These are phyloP conservation scores for Nomada flava DNA, from an alignment of 2,888 invertebrate species.

Conservation along the genomic window DNA sequence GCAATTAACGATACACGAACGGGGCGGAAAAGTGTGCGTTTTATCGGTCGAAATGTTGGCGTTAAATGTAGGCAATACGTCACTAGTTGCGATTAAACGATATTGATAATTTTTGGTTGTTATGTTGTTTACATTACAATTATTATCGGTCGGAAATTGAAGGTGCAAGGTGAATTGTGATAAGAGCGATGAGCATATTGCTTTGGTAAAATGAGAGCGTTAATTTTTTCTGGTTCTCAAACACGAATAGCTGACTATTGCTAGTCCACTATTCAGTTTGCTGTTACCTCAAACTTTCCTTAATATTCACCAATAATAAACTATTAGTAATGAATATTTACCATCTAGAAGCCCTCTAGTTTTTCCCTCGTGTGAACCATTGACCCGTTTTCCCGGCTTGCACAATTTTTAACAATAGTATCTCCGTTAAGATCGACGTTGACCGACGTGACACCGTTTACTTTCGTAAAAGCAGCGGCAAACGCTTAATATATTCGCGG, in stretches of 20 bases:
- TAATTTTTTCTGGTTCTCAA: too few species aligned
- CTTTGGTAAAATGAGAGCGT: too few species aligned
- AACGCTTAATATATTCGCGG: constrained; percentile 34
- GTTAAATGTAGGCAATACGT: background rate
- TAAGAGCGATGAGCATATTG: too few species aligned
- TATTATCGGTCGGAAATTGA: too few species aligned
- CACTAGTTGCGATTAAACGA: background rate
- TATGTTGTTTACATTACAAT: background rate
- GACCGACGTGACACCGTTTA: constrained; percentile 30
- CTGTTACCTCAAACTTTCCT: too few species aligned
- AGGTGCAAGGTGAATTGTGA: too few species aligned
- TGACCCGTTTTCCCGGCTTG: background rate
- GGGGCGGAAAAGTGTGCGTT: background rate
- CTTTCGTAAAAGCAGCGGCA: constrained; percentile 32
- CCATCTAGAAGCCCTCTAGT: too few species aligned
- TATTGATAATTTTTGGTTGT: background rate
- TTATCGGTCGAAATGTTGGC: background rate
- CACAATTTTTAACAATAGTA: background rate
- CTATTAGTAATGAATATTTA: too few species aligned
- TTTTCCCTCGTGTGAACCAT: background rate
- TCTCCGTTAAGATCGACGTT: background rate
- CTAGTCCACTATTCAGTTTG: too few species aligned
- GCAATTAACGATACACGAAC: background rate
- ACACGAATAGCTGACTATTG: too few species aligned
- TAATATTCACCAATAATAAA: too few species aligned